phyloP scores from a whole-genome alignment of 2,888 invertebrate genomes.

The Heliconius cydno region DNA sequence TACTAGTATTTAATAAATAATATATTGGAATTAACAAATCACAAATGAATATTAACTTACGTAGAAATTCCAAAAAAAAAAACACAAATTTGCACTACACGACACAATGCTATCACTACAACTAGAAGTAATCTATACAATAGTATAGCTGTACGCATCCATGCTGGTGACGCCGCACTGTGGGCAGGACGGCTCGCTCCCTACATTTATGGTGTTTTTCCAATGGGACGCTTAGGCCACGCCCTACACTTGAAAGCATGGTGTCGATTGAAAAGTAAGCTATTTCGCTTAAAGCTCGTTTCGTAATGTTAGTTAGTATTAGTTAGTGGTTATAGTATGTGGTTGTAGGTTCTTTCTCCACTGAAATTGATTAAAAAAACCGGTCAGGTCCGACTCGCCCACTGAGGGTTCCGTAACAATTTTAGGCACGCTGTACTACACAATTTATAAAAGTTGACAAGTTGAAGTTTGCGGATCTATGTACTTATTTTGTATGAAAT shows the following conservation, averaged over 20 bases:
- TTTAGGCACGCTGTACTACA: too few species aligned
- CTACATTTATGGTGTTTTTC: slow-evolving; percentile 47
- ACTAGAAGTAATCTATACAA: slow-evolving; percentile 2
- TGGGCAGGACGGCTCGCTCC: slow-evolving; percentile 40
- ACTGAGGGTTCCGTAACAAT: too few species aligned
- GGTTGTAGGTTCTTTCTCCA: neutral
- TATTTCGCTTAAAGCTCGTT: too few species aligned
- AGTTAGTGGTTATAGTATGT: neutral
- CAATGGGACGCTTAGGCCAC: slow-evolving; percentile 54
- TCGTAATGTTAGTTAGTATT: neutral
- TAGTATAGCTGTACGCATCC: slow-evolving; percentile 29
- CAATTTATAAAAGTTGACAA: too few species aligned
- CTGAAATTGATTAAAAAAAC: too few species aligned
- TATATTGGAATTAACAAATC: neutral
- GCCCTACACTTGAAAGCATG: slow-evolving; percentile 56
- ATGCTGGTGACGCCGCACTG: slow-evolving; percentile 39
- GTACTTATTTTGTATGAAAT: too few species aligned
- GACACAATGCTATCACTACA: slow-evolving; percentile 6
- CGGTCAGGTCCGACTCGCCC: too few species aligned
- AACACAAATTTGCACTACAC: slow-evolving; percentile 5
- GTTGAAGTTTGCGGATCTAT: too few species aligned
- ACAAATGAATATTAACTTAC: neutral
- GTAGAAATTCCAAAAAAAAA: neutral
- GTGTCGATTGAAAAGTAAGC: slow-evolving; percentile 19
- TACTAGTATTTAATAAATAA: neutral